Base-by-base conservation (phyloP, 2,797 vertebrate genomes). In the Oryzias sinensis region DNA sequence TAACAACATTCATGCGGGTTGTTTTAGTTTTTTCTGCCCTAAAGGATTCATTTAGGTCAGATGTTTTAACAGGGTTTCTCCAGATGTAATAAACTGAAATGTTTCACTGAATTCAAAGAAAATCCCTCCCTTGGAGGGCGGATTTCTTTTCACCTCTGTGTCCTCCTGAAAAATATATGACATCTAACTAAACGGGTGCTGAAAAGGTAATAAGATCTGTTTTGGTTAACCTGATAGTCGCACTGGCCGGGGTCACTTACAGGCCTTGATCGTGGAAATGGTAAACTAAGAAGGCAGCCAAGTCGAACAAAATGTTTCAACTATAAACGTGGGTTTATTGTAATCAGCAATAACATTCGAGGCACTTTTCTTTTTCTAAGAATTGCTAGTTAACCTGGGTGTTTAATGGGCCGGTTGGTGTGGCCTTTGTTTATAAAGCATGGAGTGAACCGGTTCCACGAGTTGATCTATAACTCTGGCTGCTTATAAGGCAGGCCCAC, bases 151-250 rank as follows among this genome's bases (percentile, higher is more conserved):
- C 62, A 33, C 65, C 49, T 49, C 66, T 15, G 50, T 65, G 56
- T 73, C 69, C 61, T 76, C 47, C 33, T 87, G 65, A 85, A 88
- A 84, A 76, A 90, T 85, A 6, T 8, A 87, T 77, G 65, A 74
- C 45, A 44, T 86, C 62, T 72, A 78, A 71, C 57, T 9, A 59
- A 70, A 70, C 69, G 8, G 49, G 65, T 74, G 67, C 76, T 68
- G 24, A n/a, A 54, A 15, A 59, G 20, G 79, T 62, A 84, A 89
- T 54, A 6, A 51, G 75, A 82, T 61, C 68, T 24, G 29, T 18
- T 2, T 42, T 0, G 22, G 58, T 74, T n/a, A 76, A 82, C 71
- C n/a, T 65, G 81, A 89, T 85, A 57, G 60, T 74, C 20, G 49
- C 43, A 43, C 60, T 71, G 45, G 48, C 24, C 3, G 3, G 68